Evolutionary conservation across 2,888 invertebrate genomes (phyloP), one percentile per base, ranked within the genome.

Genomic region (Archaeoteleia sp.): DNA sequence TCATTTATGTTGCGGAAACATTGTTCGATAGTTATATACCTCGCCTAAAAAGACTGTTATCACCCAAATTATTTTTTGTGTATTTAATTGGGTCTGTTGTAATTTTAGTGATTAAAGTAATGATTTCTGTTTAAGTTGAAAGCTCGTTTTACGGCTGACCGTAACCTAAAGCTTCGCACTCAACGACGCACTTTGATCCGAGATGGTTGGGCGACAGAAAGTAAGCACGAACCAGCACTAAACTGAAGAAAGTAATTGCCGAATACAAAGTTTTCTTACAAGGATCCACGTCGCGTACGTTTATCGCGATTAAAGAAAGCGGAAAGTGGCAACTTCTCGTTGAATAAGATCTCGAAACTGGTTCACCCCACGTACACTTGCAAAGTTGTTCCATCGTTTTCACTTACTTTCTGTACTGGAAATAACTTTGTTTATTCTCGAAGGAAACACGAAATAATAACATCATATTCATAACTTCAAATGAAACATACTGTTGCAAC

Each of bases 181-280:
- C 2, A 32, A 32, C 32, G 32, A 32, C 32, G 12, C 32, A 32
- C 32, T 32, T 32, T 32, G 32, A 32, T 32, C 7, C 32, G 32
- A 32, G 3, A 32, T 14, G 32, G 25, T 10, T n/a, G 29, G 27
- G 71, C 67, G 60, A 54, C 37, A 65, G 66, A 72, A 71, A 70
- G 71, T 70, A 68, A 69, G 45, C 53, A 66, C 66, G 72, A 66
- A 66, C 57, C 40, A 54, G 60, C 58, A 65, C 70, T 72, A 67
- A 54, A 63, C 60, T 55, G 65, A 63, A 62, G 65, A 65, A 70
- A 68, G 61, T 58, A 68, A 68, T 70, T 57, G 66, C 61, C 67
- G 51, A 61, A 66, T 69, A 71, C 66, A 45, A 45, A 45, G 45
- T 45, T 45, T 30, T 15, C 45, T 45, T 17, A 1, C 15, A 9